A percentile compares a stretch with the other conserved stretches of the same genome.
These are phyloP conservation scores for Lasioglossum morio DNA, from an alignment of 2,888 invertebrate genomes.

Conservation along the genomic window DNA sequence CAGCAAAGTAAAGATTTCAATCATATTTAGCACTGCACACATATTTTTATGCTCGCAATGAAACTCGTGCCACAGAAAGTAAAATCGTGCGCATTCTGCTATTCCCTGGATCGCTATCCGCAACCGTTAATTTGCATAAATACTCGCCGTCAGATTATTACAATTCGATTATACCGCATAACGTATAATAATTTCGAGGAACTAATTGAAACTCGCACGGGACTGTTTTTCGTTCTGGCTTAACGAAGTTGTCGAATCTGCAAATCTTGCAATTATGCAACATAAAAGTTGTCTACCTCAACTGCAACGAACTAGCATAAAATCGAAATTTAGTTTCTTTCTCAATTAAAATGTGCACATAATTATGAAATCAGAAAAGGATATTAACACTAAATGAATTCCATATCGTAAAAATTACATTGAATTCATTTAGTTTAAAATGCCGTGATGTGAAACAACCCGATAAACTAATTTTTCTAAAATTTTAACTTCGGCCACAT, in stretches of 20 bases:
- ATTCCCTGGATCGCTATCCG: background rate
- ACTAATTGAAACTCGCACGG: background rate
- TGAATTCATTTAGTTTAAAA: too few species aligned
- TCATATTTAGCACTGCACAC: background rate
- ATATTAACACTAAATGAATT: too few species aligned
- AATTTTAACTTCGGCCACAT: too few species aligned
- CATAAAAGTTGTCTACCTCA: too few species aligned
- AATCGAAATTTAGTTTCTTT: too few species aligned
- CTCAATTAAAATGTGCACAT: too few species aligned
- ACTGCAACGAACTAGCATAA: too few species aligned
- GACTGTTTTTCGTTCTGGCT: background rate
- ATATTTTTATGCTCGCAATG: background rate
- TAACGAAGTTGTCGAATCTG: background rate
- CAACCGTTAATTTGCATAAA: background rate
- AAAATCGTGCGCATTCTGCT: background rate
- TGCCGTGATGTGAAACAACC: too few species aligned
- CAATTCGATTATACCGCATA: background rate
- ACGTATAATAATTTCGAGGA: background rate
- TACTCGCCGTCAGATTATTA: slow-evolving; percentile 4
- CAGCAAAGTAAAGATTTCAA: background rate
- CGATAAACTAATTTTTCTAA: too few species aligned
- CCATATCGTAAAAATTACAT: too few species aligned
- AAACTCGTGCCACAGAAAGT: background rate
- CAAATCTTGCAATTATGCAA: too few species aligned
- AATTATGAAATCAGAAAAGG: too few species aligned